Conservation (phyloP, 2,797 vertebrate genomes). For the Danio choprae region DNA sequence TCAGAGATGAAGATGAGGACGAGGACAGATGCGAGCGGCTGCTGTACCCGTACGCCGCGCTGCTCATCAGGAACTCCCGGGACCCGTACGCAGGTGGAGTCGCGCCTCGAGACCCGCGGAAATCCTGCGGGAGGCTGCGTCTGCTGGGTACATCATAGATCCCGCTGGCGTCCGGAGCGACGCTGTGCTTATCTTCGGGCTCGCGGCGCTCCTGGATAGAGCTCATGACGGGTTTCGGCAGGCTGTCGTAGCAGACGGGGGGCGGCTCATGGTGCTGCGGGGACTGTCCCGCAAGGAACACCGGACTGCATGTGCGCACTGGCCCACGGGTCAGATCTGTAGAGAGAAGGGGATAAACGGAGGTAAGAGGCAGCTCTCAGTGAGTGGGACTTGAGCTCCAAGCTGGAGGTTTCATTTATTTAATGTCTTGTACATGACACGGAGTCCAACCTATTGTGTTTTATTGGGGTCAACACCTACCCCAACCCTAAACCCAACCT, state of each 20-base stretch:
- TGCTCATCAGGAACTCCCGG: slow-evolving; percentile 90
- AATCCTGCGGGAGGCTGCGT: slow-evolving; percentile 87
- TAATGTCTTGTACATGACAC: no score
- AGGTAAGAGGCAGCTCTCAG: no score
- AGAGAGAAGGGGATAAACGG: slow-evolving; percentile 47
- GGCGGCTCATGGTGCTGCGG: slow-evolving; percentile 78
- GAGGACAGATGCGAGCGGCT: slow-evolving; percentile 86
- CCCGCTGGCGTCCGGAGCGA: slow-evolving; percentile 75
- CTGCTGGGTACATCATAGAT: slow-evolving; percentile 90
- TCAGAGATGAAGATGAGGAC: slow-evolving; percentile 88
- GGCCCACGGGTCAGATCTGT: background rate
- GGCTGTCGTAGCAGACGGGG: slow-evolving; percentile 87
- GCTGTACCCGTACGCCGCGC: slow-evolving; percentile 82
- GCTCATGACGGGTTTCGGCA: slow-evolving; percentile 92
- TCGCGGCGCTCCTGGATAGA: slow-evolving; percentile 92
- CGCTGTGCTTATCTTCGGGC: slow-evolving; percentile 87
- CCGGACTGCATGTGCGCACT: slow-evolving; percentile 84
- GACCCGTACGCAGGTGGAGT: slow-evolving; percentile 86
- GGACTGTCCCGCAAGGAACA: slow-evolving; percentile 77
- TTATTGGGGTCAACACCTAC: no score
- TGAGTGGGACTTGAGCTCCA: no score
- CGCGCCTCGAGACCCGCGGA: slow-evolving; percentile 70
- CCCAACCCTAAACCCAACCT: no score
- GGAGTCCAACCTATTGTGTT: no score
- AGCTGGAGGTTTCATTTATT: no score